Conservation (phyloP, 2,888 invertebrate genomes). For the Drosophila merina region DNA sequence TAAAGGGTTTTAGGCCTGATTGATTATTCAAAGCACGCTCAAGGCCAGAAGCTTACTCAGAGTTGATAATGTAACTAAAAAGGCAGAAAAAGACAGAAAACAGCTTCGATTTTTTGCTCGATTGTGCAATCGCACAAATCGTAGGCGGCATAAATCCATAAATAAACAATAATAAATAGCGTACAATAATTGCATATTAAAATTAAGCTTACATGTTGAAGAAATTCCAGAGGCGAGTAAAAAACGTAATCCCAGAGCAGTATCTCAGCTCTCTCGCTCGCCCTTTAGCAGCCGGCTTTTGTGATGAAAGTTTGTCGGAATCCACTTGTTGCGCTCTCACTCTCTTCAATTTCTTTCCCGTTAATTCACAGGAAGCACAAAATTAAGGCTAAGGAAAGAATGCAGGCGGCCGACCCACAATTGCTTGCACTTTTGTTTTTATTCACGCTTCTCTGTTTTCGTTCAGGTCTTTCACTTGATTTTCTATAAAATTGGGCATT, state of each 20-base stretch:
- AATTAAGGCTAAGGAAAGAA: slow-evolving; percentile 62
- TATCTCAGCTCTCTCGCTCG: slow-evolving; percentile 1
- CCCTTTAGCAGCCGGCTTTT: slow-evolving; percentile 42
- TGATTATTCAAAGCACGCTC: slow-evolving; percentile 63
- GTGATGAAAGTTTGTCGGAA: slow-evolving; percentile 42
- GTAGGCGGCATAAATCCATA: slow-evolving; percentile 65
- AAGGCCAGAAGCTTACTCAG: slow-evolving; percentile 39
- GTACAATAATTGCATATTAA: slow-evolving; percentile 74
- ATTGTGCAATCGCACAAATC: slow-evolving; percentile 65
- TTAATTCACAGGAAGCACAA: slow-evolving; percentile 69
- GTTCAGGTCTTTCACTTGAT: slow-evolving; percentile 39
- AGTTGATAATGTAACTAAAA: not conserved
- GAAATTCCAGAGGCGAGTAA: slow-evolving; percentile 20
- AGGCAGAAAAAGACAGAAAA: slow-evolving; percentile 1
- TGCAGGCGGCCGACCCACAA: slow-evolving; percentile 58
- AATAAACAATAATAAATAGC: slow-evolving; percentile 63
- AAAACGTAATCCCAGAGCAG: slow-evolving; percentile 12
- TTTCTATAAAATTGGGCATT: slow-evolving; percentile 49
- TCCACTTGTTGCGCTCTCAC: slow-evolving; percentile 42
- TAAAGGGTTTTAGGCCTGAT: slow-evolving; percentile 36
- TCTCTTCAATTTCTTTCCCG: slow-evolving; percentile 34
- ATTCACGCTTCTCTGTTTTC: slow-evolving; percentile 18
- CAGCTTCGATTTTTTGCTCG: slow-evolving; percentile 27
- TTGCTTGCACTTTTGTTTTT: slow-evolving; percentile 59
- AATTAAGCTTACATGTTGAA: slow-evolving; percentile 36